Conservation (phyloP, 2,888 invertebrate species). For the Sepioteuthis lessoniana region DNA sequence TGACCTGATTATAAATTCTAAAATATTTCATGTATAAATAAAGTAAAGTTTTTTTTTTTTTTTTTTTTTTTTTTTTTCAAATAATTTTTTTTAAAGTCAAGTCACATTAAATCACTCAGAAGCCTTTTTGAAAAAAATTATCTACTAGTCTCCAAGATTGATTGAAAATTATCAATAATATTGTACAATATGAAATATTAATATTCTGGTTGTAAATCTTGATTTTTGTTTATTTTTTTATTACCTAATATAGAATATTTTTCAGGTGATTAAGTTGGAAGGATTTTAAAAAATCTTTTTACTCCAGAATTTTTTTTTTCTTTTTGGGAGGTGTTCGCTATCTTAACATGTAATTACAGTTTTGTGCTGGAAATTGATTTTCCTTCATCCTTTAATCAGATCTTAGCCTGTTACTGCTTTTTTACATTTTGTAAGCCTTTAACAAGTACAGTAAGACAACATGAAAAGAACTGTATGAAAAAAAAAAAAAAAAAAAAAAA, state of each 20-base stretch:
- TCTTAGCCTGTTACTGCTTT: not conserved
- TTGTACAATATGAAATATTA: not conserved
- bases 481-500: not conserved
- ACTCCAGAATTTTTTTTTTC: not conserved
- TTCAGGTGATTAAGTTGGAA: not conserved
- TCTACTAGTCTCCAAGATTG: too few species aligned
- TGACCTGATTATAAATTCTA: too few species aligned
- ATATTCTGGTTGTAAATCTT: not conserved
- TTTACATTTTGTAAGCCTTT: not conserved
- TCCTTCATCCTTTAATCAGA: not conserved
- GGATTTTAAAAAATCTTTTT: not conserved
- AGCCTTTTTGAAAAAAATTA: too few species aligned
- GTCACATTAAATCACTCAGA: too few species aligned
- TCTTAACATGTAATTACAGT: not conserved
- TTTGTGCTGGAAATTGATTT: not conserved
- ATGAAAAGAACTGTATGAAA: not conserved
- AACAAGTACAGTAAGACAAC: not conserved
- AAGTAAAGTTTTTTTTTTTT: too few species aligned
- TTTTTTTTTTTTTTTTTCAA: too few species aligned
- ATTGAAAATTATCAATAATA: not conserved
- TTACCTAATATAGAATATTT: not conserved
- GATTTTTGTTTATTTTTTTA: not conserved
- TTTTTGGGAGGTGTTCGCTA: not conserved
- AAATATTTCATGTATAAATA: too few species aligned
- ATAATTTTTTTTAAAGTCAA: too few species aligned